Evolutionary conservation across 2,888 invertebrate genomes (phyloP), one percentile per base, ranked within the genome.

Genomic region (Andrena bucephala): DNA sequence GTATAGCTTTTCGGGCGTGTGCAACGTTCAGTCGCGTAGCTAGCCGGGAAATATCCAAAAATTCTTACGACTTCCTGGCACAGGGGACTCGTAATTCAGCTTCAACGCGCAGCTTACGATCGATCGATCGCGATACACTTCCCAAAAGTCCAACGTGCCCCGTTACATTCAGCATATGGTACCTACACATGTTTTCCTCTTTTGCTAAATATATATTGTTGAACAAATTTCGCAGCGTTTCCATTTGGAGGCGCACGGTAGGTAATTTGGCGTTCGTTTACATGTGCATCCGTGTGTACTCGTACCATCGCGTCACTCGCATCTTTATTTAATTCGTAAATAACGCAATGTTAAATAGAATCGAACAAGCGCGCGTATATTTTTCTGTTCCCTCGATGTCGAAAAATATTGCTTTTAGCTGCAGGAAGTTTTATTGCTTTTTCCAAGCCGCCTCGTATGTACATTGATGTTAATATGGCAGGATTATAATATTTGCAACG

Each of bases 1-100:
- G 77, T 84, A 79, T 85, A 81, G 80, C 85, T 85, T 84, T 87
- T 86, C 31, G 54, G 42, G 29, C 27, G n/a, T 20, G 76, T 54
- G 42, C 24, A 52, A 68, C 60, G 69, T 77, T 31, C 59, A 71
- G 54, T 68, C 27, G 10, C 72, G 54, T 31, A 57, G 29, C 42
- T 50, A 50, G 36, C 36, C 71, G 8, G 57, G 36, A 54, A 54
- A 69, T 36, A 29, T 66, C 77, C 79, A 65, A 57, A 75, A 72
- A 77, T 87, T 77, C 62, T 75, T 82, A 72, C 71, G 33, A 57
- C 54, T 72, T 75, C 42, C 69, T 50, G 63, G 31, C 60, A 52
- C 69, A 71, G 60, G 59, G 73, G 68, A 13, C 31, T n/a, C 65
- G 81, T 78, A 75, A 82, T 77, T 77, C 80, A 59, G 67, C 65